Percentiles rank a stretch among this genome's conserved stretches.
phyloP scores from a whole-genome alignment of 1,140 invertebrate species.

The Melipona quadrifasciata region DNA sequence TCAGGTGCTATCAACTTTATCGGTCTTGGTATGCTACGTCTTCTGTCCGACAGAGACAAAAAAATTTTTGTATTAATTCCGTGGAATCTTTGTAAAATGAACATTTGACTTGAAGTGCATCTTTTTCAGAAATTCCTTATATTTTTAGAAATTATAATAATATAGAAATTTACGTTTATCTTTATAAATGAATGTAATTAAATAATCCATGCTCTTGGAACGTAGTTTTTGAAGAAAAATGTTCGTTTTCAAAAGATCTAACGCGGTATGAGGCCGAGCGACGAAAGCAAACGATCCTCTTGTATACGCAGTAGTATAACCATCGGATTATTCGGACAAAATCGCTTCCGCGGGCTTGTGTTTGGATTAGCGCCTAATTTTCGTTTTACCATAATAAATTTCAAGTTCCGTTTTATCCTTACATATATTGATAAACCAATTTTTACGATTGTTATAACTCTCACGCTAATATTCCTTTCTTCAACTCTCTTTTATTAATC shows the following conservation, averaged over 20 bases:
- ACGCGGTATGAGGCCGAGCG: too few species aligned
- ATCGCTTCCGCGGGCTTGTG: background rate
- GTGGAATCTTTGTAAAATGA: too few species aligned
- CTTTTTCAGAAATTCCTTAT: too few species aligned
- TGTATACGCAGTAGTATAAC: background rate
- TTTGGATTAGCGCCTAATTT: background rate
- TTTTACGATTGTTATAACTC: background rate
- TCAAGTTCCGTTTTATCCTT: background rate
- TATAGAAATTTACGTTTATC: too few species aligned
- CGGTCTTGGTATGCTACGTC: too few species aligned
- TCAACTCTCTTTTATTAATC: background rate
- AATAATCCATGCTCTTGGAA: background rate
- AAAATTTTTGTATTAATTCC: too few species aligned
- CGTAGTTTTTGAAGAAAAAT: background rate
- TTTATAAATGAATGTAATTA: too few species aligned
- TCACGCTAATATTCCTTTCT: background rate
- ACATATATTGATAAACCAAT: background rate
- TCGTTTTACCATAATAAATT: background rate
- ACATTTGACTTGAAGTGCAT: too few species aligned
- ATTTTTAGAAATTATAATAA: too few species aligned
- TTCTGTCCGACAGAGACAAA: too few species aligned
- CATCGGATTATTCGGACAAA: background rate
- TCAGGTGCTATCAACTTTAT: too few species aligned
- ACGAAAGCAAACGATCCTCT: too few species aligned
- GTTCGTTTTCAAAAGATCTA: background rate